These are phyloP conservation scores for Piaya cayana DNA, from an alignment of 2,113 vertebrate genomes.

Conservation along the genomic window DNA sequence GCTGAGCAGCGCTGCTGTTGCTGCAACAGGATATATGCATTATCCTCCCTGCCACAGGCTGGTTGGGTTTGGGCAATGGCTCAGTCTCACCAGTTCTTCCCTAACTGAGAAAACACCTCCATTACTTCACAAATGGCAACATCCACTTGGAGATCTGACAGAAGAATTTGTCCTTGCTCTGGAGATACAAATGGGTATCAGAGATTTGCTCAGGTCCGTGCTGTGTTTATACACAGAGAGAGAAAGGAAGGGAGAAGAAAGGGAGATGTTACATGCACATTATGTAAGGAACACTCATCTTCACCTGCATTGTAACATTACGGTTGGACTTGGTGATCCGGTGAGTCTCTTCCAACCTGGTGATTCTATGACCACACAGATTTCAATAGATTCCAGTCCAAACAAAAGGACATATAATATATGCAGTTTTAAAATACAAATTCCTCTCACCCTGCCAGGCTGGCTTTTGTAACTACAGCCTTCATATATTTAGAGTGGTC, in stretches of 20 bases:
- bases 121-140: background rate
- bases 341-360: too few species aligned
- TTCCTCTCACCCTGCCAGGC: background rate
- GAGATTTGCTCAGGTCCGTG: background rate
- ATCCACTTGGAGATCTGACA: background rate
- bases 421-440: background rate
- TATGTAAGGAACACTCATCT: background rate
- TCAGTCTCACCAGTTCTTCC: background rate
- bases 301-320: background rate
- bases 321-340: too few species aligned
- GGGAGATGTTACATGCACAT: background rate
- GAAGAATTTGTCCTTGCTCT: background rate
- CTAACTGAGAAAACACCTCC: background rate
- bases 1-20: background rate
- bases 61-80: background rate
- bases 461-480: background rate
- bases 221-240: background rate
- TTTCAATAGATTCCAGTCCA: background rate
- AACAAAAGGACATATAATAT: background rate
- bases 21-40: fast-evolving
- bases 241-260: background rate
- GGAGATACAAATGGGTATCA: fast-evolving
- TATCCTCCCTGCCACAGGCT: too few species aligned
- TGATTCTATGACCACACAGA: background rate
- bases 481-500: background rate